Base-by-base conservation (phyloP, 2,113 vertebrate species). In the Xenopus laevis region DNA sequence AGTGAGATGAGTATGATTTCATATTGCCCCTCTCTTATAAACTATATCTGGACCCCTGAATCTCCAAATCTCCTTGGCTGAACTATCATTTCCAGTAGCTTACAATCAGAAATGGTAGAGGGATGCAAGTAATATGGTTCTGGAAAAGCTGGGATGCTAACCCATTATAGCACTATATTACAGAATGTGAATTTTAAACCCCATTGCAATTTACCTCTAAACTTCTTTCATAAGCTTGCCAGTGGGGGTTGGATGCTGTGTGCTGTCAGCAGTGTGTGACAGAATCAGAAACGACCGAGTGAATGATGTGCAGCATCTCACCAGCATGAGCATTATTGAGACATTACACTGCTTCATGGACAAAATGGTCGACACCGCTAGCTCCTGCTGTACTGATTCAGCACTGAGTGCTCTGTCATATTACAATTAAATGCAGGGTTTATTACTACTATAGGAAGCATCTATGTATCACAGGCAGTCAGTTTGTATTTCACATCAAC, bases 351-450 rank as follows among this genome's bases (percentile, higher is more conserved):
- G 55, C 63, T 46, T 73, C 44, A 46, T 44, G 44, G 62, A 65
- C 62, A 73, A 73, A 73, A 73, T 73, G 71, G 71, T 65, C 47
- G 62, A 58, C 53, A 55, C 27, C 33, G 47, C 44, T n/a, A 65
- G 30, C 64, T 72, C 50, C 21, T 16, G 27, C 47, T 50, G 21
- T 27, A 68, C 10, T 30, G 47, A 68, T 27, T 17, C 67, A 69
- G 33, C 27, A 18, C 15, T 40, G 50, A 44, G 47, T 15, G 12
- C 44, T 63, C 10, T 7, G 65, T 45, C 17, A 72, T n/a, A 11
- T 23, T 46, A 64, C 30, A 30, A 40, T 50, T 50, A 9, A 64
- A 58, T 18, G 13, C 53, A 18, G 3, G 47, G n/a, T 57, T 18
- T 47, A 46, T 74, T 13, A 6, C 30, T 23, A 16, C 46, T 67